Conservation (phyloP, 2,888 invertebrate species). For the Drosophila helvetica region DNA sequence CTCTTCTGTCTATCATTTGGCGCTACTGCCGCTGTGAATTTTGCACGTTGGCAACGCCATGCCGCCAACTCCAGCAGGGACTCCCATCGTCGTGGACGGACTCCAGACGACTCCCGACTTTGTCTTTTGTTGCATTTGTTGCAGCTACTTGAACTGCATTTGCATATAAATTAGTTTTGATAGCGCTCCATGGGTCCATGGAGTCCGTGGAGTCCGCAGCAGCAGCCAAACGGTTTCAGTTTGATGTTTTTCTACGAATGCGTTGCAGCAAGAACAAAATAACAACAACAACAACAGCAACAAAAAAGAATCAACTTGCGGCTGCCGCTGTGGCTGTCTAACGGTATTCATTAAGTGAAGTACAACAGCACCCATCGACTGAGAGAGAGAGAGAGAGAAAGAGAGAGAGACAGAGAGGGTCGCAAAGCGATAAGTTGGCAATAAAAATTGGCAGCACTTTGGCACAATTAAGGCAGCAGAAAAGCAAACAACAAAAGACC, state of each 20-base stretch:
- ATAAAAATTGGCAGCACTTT: constrained; percentile 77
- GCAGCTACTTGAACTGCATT: constrained; percentile 75
- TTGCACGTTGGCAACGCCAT: constrained; percentile 11
- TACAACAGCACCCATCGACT: constrained; percentile 58
- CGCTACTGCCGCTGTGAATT: constrained; percentile 33
- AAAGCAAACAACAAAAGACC: constrained; percentile 33
- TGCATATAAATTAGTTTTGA: constrained; percentile 79
- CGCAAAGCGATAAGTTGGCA: constrained; percentile 75
- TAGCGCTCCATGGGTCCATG: constrained; percentile 44
- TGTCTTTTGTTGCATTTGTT: constrained; percentile 68
- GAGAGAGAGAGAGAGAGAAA: constrained; percentile 9
- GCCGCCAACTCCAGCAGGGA: constrained; percentile 1
- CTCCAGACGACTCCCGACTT: constrained; percentile 32
- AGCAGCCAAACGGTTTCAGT: constrained; percentile 40
- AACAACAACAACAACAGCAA: constrained; percentile 34
- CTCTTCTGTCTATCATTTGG: not conserved
- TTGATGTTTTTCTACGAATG: constrained; percentile 74
- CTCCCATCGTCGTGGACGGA: not conserved
- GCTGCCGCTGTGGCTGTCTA: constrained; percentile 44
- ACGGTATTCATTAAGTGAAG: constrained; percentile 76
- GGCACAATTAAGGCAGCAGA: constrained; percentile 66
- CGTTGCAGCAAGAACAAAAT: constrained; percentile 55
- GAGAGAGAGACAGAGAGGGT: constrained; percentile 2
- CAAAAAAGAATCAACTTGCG: constrained; percentile 48
- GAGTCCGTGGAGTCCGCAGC: constrained; percentile 26